Conservation (phyloP, 2,797 vertebrate genomes). For the Rhodeus uyekii region DNA sequence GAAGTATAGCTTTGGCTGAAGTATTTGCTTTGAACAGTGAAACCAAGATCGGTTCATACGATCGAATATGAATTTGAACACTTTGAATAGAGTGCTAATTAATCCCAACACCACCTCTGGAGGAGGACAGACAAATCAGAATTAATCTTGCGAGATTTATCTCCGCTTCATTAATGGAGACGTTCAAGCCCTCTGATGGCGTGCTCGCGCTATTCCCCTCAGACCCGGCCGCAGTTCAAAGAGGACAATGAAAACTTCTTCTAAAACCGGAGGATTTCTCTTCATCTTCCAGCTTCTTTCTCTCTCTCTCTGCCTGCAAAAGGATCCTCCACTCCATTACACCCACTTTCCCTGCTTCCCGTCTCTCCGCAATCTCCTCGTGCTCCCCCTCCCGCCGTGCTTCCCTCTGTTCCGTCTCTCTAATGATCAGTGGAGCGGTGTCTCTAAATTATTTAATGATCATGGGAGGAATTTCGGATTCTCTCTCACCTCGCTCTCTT, state of each 20-base stretch:
- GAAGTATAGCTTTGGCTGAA: background rate
- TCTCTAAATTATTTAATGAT: constrained; percentile 80
- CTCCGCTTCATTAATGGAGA: constrained; percentile 30
- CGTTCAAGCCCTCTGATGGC: constrained; percentile 24
- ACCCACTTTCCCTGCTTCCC: constrained; percentile 35
- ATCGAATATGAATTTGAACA: background rate
- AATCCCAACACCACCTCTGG: constrained; percentile 23
- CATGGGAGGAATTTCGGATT: constrained; percentile 70
- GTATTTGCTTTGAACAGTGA: background rate
- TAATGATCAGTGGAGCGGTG: constrained; percentile 72
- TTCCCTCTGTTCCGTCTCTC: constrained; percentile 23
- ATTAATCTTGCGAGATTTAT: constrained; percentile 13
- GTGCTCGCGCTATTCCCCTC: background rate
- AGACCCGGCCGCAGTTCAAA: constrained; percentile 22
- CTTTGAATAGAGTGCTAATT: constrained; percentile 11
- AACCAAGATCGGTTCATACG: background rate
- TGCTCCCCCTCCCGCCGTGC: background rate
- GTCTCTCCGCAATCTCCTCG: background rate
- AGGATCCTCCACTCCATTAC: constrained; percentile 16
- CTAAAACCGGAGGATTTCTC: constrained; percentile 5
- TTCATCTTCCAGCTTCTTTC: constrained; percentile 34
- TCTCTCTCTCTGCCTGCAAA: constrained; percentile 30
- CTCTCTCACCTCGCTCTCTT: constrained; percentile 50
- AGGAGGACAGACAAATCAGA: constrained; percentile 22
- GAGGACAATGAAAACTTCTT: constrained; percentile 39